phyloP scores from a whole-genome alignment of 2,797 vertebrate species.

The Chaetophractus vellerosus region DNA sequence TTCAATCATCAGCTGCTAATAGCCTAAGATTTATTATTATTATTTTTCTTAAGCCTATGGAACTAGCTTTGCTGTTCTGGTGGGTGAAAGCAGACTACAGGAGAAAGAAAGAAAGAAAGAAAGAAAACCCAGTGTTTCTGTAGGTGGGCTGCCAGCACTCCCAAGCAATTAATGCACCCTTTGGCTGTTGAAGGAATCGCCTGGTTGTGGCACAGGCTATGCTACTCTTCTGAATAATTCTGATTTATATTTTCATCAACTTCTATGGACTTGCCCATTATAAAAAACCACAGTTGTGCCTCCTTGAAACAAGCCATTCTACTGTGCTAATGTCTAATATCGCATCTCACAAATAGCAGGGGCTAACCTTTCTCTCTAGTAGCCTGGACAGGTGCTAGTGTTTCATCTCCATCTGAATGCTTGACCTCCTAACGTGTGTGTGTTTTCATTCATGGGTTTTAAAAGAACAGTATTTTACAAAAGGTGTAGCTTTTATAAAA shows the following conservation, averaged over 20 bases:
- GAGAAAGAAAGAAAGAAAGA: constrained; percentile 75
- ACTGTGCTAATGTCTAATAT: constrained; percentile 77
- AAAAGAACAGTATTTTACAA: constrained; percentile 79
- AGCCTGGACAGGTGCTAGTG: constrained; percentile 70
- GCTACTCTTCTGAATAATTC: constrained; percentile 54
- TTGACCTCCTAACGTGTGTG: constrained; percentile 71
- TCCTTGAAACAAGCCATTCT: constrained; percentile 84
- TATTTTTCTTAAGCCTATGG: constrained; percentile 77
- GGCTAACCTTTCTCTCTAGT: constrained; percentile 68
- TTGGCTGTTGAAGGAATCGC: constrained; percentile 68
- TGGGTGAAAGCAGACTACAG: constrained; percentile 79
- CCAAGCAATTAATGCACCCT: constrained; percentile 66
- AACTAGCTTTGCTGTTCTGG: constrained; percentile 81
- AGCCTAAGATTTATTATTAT: constrained; percentile 85
- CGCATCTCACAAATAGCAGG: constrained; percentile 77
- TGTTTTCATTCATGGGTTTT: constrained; percentile 52
- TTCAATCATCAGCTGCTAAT: constrained; percentile 86
- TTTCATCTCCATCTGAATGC: constrained; percentile 82
- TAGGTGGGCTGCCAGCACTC: constrained; percentile 8
- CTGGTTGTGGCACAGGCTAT: constrained; percentile 48
- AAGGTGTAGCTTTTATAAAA: constrained; percentile 70
- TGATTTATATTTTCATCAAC: constrained; percentile 71
- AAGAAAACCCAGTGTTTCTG: constrained; percentile 72
- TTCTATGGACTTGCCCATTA: constrained; percentile 28
- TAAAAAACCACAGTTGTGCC: constrained; percentile 78